Percentiles rank a stretch among this genome's conserved stretches.
Evolutionary conservation across 2,113 vertebrate genomes (phyloP).

Genomic region (Chloroceryle aenea): DNA sequence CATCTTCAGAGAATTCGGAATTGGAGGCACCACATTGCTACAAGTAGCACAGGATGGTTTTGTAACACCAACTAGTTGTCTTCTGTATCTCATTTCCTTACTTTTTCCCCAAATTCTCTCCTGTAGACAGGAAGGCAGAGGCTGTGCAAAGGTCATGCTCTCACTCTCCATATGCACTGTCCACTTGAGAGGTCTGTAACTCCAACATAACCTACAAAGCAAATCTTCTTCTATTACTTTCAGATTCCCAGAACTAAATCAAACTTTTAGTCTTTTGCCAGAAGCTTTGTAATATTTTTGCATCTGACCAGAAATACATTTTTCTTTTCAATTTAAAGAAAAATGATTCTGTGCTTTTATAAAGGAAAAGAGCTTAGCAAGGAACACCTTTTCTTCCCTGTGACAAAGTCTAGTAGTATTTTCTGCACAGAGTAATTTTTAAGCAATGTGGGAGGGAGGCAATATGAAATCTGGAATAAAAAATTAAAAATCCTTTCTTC

Average conservation of each 20-base stretch:
- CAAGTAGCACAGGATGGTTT: background rate
- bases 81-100: background rate
- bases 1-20: background rate
- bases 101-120: background rate
- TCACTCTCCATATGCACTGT: background rate
- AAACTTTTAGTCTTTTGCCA: background rate
- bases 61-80: background rate
- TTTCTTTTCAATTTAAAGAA: background rate
- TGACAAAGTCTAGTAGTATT: background rate
- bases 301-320: background rate
- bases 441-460: background rate
- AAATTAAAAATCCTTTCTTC: background rate
- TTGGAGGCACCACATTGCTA: background rate
- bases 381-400: background rate
- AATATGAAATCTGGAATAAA: background rate
- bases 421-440: background rate
- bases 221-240: background rate
- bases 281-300: background rate
- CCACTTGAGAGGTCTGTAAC: background rate
- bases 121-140: background rate
- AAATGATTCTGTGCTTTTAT: background rate
- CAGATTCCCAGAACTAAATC: background rate
- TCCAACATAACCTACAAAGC: background rate
- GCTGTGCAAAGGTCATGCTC: background rate
- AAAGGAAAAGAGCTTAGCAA: background rate